Conservation (phyloP, 2,113 vertebrate genomes). For the Aleadryas rufinucha region DNA sequence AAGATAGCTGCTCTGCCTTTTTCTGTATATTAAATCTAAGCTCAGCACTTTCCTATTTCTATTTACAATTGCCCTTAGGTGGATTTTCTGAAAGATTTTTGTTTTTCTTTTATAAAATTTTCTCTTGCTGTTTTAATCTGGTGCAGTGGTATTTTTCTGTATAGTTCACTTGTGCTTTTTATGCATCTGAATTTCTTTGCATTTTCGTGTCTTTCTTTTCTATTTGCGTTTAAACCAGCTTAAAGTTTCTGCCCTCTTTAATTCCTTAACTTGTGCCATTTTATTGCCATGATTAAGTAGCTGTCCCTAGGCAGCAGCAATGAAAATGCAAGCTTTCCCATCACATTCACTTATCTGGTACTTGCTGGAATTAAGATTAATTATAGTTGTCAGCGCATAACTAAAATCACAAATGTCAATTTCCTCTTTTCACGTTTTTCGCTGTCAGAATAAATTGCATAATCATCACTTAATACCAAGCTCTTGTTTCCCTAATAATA, state of each 20-base stretch:
- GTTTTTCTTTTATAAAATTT: neutral
- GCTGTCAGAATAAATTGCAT: slow-evolving; percentile 68
- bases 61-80: neutral
- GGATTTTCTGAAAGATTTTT: neutral
- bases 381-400: slow-evolving; percentile 59
- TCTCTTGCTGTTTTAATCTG: neutral
- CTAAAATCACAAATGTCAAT: slow-evolving; percentile 64
- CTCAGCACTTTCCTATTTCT: neutral
- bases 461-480: slow-evolving; percentile 65
- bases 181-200: neutral
- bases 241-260: neutral
- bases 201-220: neutral
- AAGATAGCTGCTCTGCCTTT: neutral
- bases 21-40: neutral
- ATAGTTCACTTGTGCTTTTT: neutral
- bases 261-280: neutral
- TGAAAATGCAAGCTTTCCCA: slow-evolving; percentile 32
- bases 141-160: neutral
- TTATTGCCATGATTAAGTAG: slow-evolving; percentile 29
- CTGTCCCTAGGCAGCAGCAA: slow-evolving; percentile 17
- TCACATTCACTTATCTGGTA: slow-evolving; percentile 51
- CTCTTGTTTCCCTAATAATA: slow-evolving; percentile 62
- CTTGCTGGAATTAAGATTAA: slow-evolving; percentile 63
- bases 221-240: neutral
- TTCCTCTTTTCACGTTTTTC: slow-evolving; percentile 58